These are phyloP conservation scores for Platichthys stellatus DNA, from an alignment of 2,113 vertebrate species.

Conservation along the genomic window DNA sequence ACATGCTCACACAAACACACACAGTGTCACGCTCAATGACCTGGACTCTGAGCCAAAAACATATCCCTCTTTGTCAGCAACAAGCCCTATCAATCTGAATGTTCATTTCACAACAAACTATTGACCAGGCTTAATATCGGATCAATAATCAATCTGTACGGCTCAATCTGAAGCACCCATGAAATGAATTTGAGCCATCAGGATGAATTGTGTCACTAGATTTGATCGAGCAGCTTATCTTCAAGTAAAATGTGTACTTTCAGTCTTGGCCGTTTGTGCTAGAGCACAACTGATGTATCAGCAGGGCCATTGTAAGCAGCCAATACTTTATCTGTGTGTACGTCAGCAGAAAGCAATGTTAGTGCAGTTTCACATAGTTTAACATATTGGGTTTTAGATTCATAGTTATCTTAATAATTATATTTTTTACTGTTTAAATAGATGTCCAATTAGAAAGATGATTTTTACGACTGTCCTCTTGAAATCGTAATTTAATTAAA, in stretches of 20 bases:
- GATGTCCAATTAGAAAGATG: too few species aligned
- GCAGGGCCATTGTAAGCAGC: not conserved
- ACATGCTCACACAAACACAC: slow-evolving; percentile 13
- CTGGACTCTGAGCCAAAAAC: slow-evolving; percentile 20
- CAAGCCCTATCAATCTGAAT: not conserved
- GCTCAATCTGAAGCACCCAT: not conserved
- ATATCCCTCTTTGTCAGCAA: slow-evolving; percentile 5
- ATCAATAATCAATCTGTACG: slow-evolving; percentile 37
- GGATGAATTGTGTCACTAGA: not conserved
- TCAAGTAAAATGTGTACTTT: slow-evolving; percentile 2
- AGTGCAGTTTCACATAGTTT: not conserved
- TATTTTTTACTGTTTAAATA: too few species aligned
- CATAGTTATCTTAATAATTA: too few species aligned
- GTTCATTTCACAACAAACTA: slow-evolving; percentile 26
- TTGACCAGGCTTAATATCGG: slow-evolving; percentile 11
- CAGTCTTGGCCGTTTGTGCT: not conserved
- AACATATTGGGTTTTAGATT: too few species aligned
- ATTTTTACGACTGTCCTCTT: too few species aligned
- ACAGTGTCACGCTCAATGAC: not conserved
- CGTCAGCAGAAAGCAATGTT: not conserved
- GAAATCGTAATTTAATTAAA: too few species aligned
- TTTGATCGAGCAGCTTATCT: not conserved
- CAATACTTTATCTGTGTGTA: not conserved
- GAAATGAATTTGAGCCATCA: not conserved
- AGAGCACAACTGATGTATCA: slow-evolving; percentile 12